A percentile compares a stretch with the other conserved stretches of the same genome.
These are phyloP conservation scores for Thaleichthys pacificus DNA, from an alignment of 2,797 vertebrate species.

Conservation along the genomic window DNA sequence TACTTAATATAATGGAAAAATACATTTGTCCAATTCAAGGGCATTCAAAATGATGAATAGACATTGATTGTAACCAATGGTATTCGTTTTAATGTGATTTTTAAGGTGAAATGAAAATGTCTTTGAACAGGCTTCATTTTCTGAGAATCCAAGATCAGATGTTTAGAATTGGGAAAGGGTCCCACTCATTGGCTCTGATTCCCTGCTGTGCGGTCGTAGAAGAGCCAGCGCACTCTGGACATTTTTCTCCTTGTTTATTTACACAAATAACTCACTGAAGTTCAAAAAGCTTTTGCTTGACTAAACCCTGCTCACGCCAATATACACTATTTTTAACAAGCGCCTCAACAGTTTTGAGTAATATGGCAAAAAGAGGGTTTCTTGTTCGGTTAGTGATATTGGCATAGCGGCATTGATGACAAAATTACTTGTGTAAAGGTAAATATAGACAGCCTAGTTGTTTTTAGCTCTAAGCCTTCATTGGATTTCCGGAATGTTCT, in stretches of 20 bases:
- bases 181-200: slow-evolving; percentile 9
- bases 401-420: neutral
- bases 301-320: neutral
- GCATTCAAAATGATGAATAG: too few relatives aligned
- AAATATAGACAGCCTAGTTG: too few relatives aligned
- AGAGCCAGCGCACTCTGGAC: slow-evolving; percentile 1
- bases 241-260: slow-evolving; percentile 23
- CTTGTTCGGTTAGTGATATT: neutral
- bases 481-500: neutral
- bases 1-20: neutral
- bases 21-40: neutral
- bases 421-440: neutral
- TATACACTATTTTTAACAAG: neutral
- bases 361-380: neutral
- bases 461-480: neutral
- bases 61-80: too few relatives aligned
- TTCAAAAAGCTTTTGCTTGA: slow-evolving; percentile 7
- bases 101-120: too few relatives aligned
- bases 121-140: too few relatives aligned
- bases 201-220: slow-evolving; percentile 18
- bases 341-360: too few relatives aligned
- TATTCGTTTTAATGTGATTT: too few relatives aligned
- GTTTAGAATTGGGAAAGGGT: slow-evolving; percentile 17
- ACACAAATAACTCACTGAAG: slow-evolving; percentile 3
- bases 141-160: neutral